phyloP scores from a whole-genome alignment of 1,140 invertebrate species.

The Aporrectodea caliginosa region DNA sequence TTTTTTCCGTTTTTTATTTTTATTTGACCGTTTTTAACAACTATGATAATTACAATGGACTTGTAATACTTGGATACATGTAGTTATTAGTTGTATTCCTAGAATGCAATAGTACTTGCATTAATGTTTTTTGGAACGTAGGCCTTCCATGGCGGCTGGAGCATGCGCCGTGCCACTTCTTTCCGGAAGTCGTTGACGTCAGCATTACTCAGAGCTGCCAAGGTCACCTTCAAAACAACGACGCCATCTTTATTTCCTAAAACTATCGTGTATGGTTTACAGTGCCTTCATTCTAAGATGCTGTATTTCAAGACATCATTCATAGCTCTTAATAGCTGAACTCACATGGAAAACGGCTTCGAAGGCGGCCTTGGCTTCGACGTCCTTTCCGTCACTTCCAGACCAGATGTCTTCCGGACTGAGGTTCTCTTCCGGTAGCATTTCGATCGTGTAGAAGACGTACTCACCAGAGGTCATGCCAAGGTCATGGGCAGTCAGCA shows the following conservation, averaged over 20 bases:
- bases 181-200: conserved; percentile 23
- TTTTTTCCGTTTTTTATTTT: no score
- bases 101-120: no score
- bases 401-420: conserved; percentile 20
- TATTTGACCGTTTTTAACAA: no score
- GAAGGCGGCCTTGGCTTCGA: conserved; percentile 28
- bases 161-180: conserved; percentile 27
- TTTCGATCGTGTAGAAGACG: conserved; percentile 29
- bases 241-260: background rate
- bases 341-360: conserved; percentile 33
- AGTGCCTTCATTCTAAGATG: no score
- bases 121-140: conserved; percentile 14
- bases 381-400: conserved; percentile 23
- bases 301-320: no score
- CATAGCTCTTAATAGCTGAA: background rate
- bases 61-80: no score
- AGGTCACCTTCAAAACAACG: conserved; percentile 13
- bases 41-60: no score
- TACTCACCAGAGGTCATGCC: conserved; percentile 28
- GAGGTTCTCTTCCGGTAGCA: conserved; percentile 26
- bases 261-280: no score
- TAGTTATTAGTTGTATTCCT: no score
- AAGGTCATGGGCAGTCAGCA: conserved; percentile 12
- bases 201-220: conserved; percentile 15
- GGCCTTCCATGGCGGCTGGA: conserved; percentile 15